Base-by-base conservation (phyloP, 2,113 vertebrate genomes). In the Motacilla tschutschensis region DNA sequence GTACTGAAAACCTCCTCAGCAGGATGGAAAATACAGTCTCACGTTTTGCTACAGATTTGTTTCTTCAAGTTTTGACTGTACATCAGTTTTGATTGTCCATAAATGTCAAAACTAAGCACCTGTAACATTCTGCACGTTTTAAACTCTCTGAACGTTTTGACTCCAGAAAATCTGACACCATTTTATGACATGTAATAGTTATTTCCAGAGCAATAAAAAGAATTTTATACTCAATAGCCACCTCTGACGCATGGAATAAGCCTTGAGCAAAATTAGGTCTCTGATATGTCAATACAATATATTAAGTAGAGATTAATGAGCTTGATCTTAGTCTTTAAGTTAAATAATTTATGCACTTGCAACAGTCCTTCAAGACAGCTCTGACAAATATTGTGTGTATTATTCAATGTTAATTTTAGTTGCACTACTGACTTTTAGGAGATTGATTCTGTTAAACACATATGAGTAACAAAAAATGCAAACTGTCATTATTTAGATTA, bases 141-240 rank as follows among this genome's bases (percentile, higher is more conserved):
- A 66, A 33, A 59, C 9, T 38, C 59, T 53, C 67, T 36, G 38
- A 79, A 59, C 0, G 0, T 36, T 82, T 33, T 36, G 5, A 76
- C 57, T 79, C 77, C 41, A 85, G 80, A 89, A 88, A 81, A 75
- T 51, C 31, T 83, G 65, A 91, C 1, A 4, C 48, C 70, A 53
- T 85, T 77, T 79, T 64, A 40, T 55, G 46, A 50, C 29, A 48
- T 51, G 9, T 12, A 54, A 28, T 43, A 60, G n/a, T 65, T 82
- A 78, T 66, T 84, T 84, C 51, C 60, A 87, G 67, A 79, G 67
- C 24, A 89, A 65, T 60, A 70, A 81, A 81, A 81, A 44, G 14
- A 70, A 64, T 38, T 76, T 79, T 71, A 51, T 69, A n/a, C 43
- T 79, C 7, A 3, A 59, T 12, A 73, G 33, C 41, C 62, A 50